Evolutionary conservation across 2,888 invertebrate genomes (phyloP).

Genomic region (Pyrochroa serraticornis): DNA sequence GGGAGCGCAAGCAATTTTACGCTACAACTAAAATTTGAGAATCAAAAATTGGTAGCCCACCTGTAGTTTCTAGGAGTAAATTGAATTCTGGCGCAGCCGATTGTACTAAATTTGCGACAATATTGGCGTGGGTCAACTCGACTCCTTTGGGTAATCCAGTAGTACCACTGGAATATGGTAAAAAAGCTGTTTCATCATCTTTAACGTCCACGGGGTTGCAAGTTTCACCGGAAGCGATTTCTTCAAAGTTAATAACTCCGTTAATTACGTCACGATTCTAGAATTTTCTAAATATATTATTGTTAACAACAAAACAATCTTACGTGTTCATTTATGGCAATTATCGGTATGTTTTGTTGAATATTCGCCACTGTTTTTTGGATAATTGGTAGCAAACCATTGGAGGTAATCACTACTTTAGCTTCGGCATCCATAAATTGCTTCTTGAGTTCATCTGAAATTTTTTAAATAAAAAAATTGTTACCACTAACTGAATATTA

Average conservation of each 20-base stretch:
- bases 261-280: conserved; percentile 55
- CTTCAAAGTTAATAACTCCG: conserved; percentile 66
- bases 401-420: conserved; percentile 63
- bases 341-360: conserved; percentile 60
- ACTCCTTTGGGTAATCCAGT: conserved; percentile 84
- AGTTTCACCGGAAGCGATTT: conserved; percentile 65
- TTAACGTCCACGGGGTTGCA: conserved; percentile 59
- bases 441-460: conserved; percentile 72
- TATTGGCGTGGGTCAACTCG: conserved; percentile 62
- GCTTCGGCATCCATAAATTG: conserved; percentile 66
- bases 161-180: conserved; percentile 87
- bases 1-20: too few relatives aligned
- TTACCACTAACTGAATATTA: too few relatives aligned
- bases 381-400: background rate
- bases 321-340: conserved; percentile 56
- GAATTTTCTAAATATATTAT: conserved; percentile 48
- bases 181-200: conserved; percentile 63
- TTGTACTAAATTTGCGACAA: background rate
- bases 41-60: background rate
- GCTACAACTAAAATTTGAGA: too few relatives aligned
- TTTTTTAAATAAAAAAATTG: too few relatives aligned
- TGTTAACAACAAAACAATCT: conserved; percentile 42
- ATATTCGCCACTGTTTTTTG: conserved; percentile 45
- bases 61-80: background rate
- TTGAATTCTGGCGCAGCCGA: background rate